Percentiles rank a stretch among this genome's conserved stretches.
These are phyloP conservation scores for Nibea albiflora DNA, from an alignment of 2,113 vertebrate species.

Conservation along the genomic window DNA sequence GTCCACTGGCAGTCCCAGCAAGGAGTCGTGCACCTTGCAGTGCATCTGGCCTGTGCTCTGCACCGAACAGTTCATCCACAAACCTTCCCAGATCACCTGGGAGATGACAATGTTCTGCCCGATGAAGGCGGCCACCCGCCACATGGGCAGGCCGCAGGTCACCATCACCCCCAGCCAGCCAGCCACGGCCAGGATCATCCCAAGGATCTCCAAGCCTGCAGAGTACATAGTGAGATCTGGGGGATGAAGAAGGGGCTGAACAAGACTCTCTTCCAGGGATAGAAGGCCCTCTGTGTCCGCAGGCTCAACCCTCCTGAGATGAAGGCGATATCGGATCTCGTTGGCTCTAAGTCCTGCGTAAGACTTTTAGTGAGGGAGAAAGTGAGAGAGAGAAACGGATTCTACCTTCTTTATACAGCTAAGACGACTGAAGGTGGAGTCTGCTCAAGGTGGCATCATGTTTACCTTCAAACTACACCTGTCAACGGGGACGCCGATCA, in stretches of 20 bases:
- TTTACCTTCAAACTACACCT: conserved; percentile 63
- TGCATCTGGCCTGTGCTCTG: conserved; percentile 89
- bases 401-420: conserved; percentile 84
- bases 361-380: conserved; percentile 66
- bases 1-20: conserved; percentile 82
- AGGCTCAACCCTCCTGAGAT: conserved; percentile 70
- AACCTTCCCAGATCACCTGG: conserved; percentile 87
- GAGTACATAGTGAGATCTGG: conserved; percentile 77
- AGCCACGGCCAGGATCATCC: conserved; percentile 84
- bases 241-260: conserved; percentile 28
- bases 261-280: conserved; percentile 46
- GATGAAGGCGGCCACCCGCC: conserved; percentile 84
- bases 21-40: conserved; percentile 85
- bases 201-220: conserved; percentile 84
- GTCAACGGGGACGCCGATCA: background rate
- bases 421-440: conserved; percentile 85
- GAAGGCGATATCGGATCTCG: conserved; percentile 79
- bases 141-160: conserved; percentile 86
- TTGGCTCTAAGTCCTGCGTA: conserved; percentile 59
- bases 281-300: conserved; percentile 72
- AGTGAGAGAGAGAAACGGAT: conserved; percentile 75
- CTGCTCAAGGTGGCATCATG: conserved; percentile 76
- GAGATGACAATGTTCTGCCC: conserved; percentile 88
- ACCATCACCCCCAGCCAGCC: conserved; percentile 87
- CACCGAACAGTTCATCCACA: conserved; percentile 89